Conservation (phyloP, 1,140 invertebrate genomes). For the Cheumatopsyche charites region DNA sequence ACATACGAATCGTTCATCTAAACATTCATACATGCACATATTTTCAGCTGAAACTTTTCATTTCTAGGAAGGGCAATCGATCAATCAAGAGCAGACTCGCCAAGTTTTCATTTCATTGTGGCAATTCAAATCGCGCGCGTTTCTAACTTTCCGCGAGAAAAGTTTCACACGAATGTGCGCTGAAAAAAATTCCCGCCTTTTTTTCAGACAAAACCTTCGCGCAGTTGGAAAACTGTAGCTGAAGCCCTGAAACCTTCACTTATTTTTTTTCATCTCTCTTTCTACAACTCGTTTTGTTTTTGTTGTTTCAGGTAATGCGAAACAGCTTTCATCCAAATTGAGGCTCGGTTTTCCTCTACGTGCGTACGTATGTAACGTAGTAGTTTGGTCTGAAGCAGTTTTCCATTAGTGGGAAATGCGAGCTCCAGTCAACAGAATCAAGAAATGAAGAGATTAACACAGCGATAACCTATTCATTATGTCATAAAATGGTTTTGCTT, state of each 20-base stretch:
- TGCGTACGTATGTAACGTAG: neutral
- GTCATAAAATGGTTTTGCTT: too few relatives aligned
- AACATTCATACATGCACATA: too few relatives aligned
- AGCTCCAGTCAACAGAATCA: neutral
- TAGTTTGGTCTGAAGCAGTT: constrained; percentile 9
- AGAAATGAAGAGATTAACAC: neutral
- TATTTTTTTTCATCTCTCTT: neutral
- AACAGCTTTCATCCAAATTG: constrained; percentile 15
- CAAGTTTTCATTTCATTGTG: constrained; percentile 8
- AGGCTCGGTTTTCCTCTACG: constrained; percentile 6
- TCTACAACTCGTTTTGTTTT: constrained; percentile 1
- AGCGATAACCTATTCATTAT: too few relatives aligned
- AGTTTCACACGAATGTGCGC: too few relatives aligned
- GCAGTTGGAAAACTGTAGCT: too few relatives aligned
- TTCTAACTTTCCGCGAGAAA: neutral
- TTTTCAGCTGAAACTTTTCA: constrained; percentile 2
- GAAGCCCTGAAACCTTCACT: neutral
- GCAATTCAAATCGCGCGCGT: neutral
- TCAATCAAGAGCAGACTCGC: neutral
- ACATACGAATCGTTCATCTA: too few relatives aligned
- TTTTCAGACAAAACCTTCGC: too few relatives aligned
- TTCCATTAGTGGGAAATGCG: constrained; percentile 17
- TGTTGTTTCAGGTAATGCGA: constrained; percentile 13
- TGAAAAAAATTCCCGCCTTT: too few relatives aligned
- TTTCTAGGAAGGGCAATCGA: constrained; percentile 2